Evolutionary conservation across 92 coral and sea anemone species (phyloP), one percentile per base, ranked within the genome.

Genomic region (Porites rus): DNA sequence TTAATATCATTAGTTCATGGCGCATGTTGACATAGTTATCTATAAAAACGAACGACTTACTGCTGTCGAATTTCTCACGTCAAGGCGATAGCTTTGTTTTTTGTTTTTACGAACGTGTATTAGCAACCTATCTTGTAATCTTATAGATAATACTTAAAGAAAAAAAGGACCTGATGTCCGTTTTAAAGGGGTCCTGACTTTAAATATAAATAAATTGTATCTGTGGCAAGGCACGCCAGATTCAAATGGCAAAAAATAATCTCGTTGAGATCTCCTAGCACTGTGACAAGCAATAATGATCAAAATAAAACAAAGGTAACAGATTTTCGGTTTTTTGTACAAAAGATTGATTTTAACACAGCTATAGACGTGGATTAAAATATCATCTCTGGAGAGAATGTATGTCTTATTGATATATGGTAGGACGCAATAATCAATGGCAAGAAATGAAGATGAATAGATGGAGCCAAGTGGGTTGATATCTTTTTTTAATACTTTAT

Each of bases 21-120:
- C 46, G 78, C 4, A 58, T 76, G 69, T 85, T 85, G 83, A 85
- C 83, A 65, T 80, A 51, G 76, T 75, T 67, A 85, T 75, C 88
- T 85, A 10, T 17, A 83, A 64, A 62, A 62, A 50, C 46, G 13
- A 65, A 24, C 51, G 38, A 13, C 64, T 43, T 52, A 62, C 70
- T 73, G 87, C 73, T 61, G 70, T 53, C 73, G 19, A 50, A 43
- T 51, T 24, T 51, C 80, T 9, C 79, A 83, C 87, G 24, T 73
- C 20, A 72, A 62, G 46, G 46, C 46, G 46, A 38, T 38, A 38
- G 46, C 46, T 38, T 38, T 38, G 46, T 38, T 38, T 38, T 38
- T 38, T 38, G 46, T 4, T 38, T 38, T 38, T 38, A 38, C 46
- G 46, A 38, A 38, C 46, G 6, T 3, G 46, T 38, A 38, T 38